Percentiles rank a stretch among this genome's conserved stretches.
Conservation (phyloP, 1,140 invertebrate genomes). For the Nasonia vitripennis region DNA sequence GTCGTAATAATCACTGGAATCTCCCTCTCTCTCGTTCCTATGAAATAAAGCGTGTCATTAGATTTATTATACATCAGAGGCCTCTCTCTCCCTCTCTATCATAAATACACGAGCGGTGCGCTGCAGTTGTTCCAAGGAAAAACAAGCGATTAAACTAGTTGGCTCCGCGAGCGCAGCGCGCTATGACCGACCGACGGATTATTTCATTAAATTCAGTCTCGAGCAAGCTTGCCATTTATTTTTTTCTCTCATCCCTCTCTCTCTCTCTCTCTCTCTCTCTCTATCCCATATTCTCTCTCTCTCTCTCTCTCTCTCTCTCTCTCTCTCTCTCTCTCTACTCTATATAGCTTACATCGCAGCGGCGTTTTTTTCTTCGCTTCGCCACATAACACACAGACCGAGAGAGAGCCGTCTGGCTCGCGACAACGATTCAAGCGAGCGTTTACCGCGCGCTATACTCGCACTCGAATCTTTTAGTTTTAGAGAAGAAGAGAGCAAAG, state of each 20-base stretch:
- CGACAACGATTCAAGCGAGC: not conserved
- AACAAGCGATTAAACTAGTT: slow-evolving; percentile 35
- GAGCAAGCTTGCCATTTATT: not conserved
- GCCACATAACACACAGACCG: no score
- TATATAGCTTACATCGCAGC: not conserved
- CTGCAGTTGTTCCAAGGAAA: slow-evolving; percentile 10
- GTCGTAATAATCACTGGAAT: slow-evolving; percentile 46
- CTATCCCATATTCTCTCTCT: not conserved
- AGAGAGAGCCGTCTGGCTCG: no score
- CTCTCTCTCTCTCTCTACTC: not conserved
- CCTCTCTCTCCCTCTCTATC: no score
- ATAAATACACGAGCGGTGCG: no score
- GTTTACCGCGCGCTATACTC: not conserved
- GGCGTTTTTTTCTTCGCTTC: not conserved
- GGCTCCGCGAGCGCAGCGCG: not conserved
- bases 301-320: not conserved
- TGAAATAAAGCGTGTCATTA: slow-evolving; percentile 47
- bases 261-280: no score
- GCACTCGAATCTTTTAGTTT: not conserved
- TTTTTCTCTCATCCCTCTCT: not conserved
- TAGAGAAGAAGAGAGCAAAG: not conserved
- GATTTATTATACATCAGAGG: slow-evolving; percentile 40
- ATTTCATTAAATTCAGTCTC: not conserved
- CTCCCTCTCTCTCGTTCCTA: slow-evolving; percentile 34
- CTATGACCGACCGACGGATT: not conserved